Conservation (phyloP, 2,888 invertebrate species). For the Hymenopus coronatus region DNA sequence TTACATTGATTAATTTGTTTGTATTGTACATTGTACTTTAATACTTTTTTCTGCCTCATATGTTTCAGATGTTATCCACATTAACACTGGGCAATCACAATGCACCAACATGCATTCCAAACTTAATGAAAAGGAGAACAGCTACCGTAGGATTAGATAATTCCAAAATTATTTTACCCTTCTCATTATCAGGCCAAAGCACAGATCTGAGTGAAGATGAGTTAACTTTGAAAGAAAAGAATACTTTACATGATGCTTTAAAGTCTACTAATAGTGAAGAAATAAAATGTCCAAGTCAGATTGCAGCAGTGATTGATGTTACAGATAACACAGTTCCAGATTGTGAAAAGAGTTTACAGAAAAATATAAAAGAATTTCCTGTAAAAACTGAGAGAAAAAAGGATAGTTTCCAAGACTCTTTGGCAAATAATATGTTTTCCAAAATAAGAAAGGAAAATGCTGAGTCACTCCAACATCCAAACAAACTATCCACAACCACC, state of each 20-base stretch:
- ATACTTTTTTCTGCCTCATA: not conserved
- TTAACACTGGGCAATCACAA: slow-evolving; percentile 51
- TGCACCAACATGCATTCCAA: slow-evolving; percentile 56
- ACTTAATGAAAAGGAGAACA: slow-evolving; percentile 51
- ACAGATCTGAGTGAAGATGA: slow-evolving; percentile 27
- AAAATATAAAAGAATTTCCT: not conserved
- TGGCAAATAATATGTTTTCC: not conserved
- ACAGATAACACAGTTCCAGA: not conserved
- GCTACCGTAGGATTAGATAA: slow-evolving; percentile 53
- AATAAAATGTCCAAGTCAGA: not conserved
- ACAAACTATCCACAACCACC: not conserved
- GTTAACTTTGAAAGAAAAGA: slow-evolving; percentile 17
- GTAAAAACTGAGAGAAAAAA: not conserved
- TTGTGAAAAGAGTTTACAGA: not conserved
- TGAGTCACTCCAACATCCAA: not conserved
- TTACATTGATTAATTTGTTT: no score
- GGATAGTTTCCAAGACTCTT: not conserved
- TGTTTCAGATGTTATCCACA: slow-evolving; percentile 29
- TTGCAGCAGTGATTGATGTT: not conserved
- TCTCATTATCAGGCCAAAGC: slow-evolving; percentile 25
- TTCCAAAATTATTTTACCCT: slow-evolving; percentile 26
- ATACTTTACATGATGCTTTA: not conserved
- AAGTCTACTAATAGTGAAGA: not conserved
- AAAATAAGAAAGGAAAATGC: not conserved
- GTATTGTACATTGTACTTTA: not conserved